phyloP scores from a whole-genome alignment of 1,140 invertebrate genomes.

The Zaprionus ornatus region DNA sequence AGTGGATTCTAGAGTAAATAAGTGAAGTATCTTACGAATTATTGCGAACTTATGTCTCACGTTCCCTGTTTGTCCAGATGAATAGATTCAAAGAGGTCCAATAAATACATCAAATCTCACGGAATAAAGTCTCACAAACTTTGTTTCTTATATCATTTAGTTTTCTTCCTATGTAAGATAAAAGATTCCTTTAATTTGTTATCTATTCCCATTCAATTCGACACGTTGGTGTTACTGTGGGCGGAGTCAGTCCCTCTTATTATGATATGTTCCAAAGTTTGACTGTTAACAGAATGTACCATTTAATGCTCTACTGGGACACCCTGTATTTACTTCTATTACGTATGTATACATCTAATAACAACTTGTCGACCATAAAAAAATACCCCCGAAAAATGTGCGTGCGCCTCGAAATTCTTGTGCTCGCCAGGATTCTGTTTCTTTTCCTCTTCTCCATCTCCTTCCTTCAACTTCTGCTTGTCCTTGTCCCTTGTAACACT shows the following conservation, averaged over 20 bases:
- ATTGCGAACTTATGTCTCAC: conserved; percentile 36
- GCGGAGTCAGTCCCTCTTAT: no score
- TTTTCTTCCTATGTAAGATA: no score
- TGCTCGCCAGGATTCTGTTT: background rate
- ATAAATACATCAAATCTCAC: background rate
- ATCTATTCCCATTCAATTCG: no score
- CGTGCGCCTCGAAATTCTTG: conserved; percentile 55
- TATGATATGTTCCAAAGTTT: no score
- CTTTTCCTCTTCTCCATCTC: background rate
- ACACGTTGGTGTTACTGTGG: no score
- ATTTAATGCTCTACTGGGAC: background rate
- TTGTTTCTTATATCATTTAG: no score
- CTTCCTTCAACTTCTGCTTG: background rate
- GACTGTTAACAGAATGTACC: background rate
- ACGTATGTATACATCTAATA: background rate
- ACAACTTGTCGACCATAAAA: conserved; percentile 27
- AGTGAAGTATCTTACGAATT: background rate
- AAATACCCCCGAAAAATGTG: conserved; percentile 74
- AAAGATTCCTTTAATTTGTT: no score
- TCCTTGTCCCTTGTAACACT: conserved; percentile 3
- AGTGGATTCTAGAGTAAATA: conserved; percentile 43
- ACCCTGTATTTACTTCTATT: background rate
- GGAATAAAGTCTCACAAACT: no score
- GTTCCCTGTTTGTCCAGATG: conserved; percentile 49
- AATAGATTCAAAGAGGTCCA: conserved; percentile 34